Conservation (phyloP, 1,140 invertebrate genomes). For the Thalassaphorura encarpata region DNA sequence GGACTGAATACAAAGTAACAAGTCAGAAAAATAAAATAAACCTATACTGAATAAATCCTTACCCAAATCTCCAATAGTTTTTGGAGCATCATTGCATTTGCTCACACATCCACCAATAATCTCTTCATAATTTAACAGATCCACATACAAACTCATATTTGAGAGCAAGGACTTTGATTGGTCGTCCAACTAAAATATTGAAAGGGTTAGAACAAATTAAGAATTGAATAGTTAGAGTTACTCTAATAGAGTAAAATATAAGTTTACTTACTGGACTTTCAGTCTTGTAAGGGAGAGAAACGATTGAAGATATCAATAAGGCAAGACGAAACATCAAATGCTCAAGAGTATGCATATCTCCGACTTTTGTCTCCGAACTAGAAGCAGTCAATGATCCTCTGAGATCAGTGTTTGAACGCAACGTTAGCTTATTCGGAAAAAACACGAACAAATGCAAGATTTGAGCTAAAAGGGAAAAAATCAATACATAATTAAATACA, state of each 20-base stretch:
- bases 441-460: slow-evolving; percentile 27
- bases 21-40: no score
- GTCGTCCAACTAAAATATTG: no score
- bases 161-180: no score
- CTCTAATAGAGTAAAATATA: no score
- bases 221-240: no score
- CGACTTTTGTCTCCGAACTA: not conserved
- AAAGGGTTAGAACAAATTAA: no score
- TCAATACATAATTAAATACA: not conserved
- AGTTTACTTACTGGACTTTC: slow-evolving; percentile 1
- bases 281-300: slow-evolving; percentile 20
- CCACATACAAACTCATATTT: no score
- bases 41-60: no score
- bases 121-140: no score
- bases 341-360: slow-evolving; percentile 19
- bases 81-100: no score
- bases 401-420: slow-evolving; percentile 19
- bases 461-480: slow-evolving; percentile 17
- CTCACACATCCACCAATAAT: no score
- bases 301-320: slow-evolving; percentile 19
- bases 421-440: slow-evolving; percentile 26
- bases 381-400: not conserved
- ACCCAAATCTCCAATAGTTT: slow-evolving; percentile 28
- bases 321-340: slow-evolving; percentile 23
- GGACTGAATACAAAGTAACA: slow-evolving; percentile 42